phyloP scores from a whole-genome alignment of 2,888 invertebrate genomes.

The Synanthedon vespiformis region DNA sequence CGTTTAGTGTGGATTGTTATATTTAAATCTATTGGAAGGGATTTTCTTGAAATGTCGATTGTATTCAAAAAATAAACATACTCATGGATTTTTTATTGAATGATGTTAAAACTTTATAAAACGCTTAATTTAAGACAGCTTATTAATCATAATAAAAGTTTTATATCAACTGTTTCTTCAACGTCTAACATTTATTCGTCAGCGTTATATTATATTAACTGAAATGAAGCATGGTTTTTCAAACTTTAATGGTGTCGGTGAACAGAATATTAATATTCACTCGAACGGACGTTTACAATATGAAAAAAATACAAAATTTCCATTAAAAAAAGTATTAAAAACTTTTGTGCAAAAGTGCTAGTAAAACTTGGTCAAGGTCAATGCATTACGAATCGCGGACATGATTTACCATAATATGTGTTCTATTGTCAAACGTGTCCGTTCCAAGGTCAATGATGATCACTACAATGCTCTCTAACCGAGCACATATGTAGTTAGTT shows the following conservation, averaged over 20 bases:
- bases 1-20: too few relatives aligned
- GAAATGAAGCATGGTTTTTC: slow-evolving; percentile 6
- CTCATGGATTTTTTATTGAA: too few relatives aligned
- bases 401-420: slow-evolving; percentile 6
- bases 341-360: background rate
- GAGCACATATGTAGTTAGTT: slow-evolving; percentile 34
- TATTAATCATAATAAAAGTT: too few relatives aligned
- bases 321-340: too few relatives aligned
- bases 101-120: too few relatives aligned
- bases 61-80: too few relatives aligned
- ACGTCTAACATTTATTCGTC: too few relatives aligned
- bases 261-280: background rate
- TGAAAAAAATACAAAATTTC: background rate
- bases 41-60: too few relatives aligned
- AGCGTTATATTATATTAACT: background rate
- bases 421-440: slow-evolving; percentile 32
- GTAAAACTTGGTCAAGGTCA: slow-evolving; percentile 29
- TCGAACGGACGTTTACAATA: background rate
- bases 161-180: too few relatives aligned
- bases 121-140: too few relatives aligned
- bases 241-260: background rate
- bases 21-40: too few relatives aligned
- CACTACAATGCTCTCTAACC: slow-evolving; percentile 39
- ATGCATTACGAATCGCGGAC: slow-evolving; percentile 14
- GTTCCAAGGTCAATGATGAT: slow-evolving; percentile 44